phyloP scores from a whole-genome alignment of 1,140 invertebrate genomes.

The Dendroctonus valens region DNA sequence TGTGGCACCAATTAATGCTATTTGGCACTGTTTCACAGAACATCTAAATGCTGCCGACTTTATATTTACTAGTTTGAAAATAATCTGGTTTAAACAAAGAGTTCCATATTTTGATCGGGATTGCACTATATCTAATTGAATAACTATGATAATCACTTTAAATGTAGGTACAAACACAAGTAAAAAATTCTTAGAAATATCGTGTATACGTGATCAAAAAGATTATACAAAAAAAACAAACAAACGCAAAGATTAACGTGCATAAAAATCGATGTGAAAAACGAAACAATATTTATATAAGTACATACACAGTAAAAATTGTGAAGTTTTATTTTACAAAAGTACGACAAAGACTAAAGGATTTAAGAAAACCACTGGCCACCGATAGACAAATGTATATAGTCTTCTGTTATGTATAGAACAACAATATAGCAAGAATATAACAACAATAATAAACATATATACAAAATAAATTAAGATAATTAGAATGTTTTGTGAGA shows the following conservation, averaged over 20 bases:
- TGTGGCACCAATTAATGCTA: slow-evolving; percentile 30
- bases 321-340: slow-evolving; percentile 2
- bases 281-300: slow-evolving; percentile 32
- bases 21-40: slow-evolving; percentile 30
- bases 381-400: slow-evolving; percentile 22
- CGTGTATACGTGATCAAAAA: slow-evolving; percentile 15
- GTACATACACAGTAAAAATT: slow-evolving; percentile 31
- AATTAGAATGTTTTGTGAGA: no score
- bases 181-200: slow-evolving; percentile 17
- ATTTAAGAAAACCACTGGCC: slow-evolving; percentile 22
- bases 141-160: slow-evolving; percentile 5
- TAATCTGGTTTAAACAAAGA: slow-evolving; percentile 22
- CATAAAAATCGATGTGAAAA: slow-evolving; percentile 29
- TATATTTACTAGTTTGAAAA: slow-evolving; percentile 30
- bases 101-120: slow-evolving; percentile 35
- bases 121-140: slow-evolving; percentile 36
- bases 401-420: slow-evolving; percentile 22
- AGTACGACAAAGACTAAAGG: neutral
- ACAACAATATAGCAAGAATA: slow-evolving; percentile 25
- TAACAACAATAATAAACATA: slow-evolving; percentile 32
- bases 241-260: slow-evolving; percentile 32
- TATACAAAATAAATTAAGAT: slow-evolving; percentile 13
- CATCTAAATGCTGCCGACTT: neutral
- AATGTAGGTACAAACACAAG: slow-evolving; percentile 9
- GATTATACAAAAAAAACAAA: slow-evolving; percentile 26